phyloP scores from a whole-genome alignment of 1,140 invertebrate genomes.

The Papilio polyxenes region DNA sequence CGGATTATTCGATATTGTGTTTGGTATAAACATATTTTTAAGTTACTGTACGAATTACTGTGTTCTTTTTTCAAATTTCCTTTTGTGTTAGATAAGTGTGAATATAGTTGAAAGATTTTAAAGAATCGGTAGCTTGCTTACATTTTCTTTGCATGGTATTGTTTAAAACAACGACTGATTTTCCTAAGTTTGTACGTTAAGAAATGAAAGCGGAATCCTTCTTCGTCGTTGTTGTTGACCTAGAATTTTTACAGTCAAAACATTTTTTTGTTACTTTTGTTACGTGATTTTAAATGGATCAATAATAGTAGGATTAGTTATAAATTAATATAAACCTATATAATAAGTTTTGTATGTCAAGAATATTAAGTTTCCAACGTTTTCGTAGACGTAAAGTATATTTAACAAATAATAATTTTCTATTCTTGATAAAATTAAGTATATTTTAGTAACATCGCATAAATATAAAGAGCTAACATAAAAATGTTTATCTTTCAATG shows the following conservation, averaged over 20 bases:
- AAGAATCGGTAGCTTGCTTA: background rate
- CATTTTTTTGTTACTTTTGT: background rate
- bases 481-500: background rate
- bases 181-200: background rate
- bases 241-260: background rate
- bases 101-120: background rate
- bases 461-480: too few species aligned
- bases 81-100: background rate
- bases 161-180: background rate
- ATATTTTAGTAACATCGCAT: too few species aligned
- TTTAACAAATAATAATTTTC: too few species aligned
- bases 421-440: too few species aligned
- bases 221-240: slow-evolving; percentile 5
- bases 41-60: too few species aligned
- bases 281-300: background rate
- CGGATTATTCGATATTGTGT: background rate
- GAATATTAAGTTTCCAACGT: too few species aligned
- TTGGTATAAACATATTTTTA: background rate
- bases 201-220: background rate
- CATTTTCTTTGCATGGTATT: background rate
- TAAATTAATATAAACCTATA: background rate
- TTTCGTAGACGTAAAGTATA: too few species aligned
- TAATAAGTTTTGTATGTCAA: background rate
- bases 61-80: background rate
- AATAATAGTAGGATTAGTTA: background rate